These are phyloP conservation scores for Tenebrosternarchus preto DNA, from an alignment of 2,113 vertebrate genomes.

Conservation along the genomic window DNA sequence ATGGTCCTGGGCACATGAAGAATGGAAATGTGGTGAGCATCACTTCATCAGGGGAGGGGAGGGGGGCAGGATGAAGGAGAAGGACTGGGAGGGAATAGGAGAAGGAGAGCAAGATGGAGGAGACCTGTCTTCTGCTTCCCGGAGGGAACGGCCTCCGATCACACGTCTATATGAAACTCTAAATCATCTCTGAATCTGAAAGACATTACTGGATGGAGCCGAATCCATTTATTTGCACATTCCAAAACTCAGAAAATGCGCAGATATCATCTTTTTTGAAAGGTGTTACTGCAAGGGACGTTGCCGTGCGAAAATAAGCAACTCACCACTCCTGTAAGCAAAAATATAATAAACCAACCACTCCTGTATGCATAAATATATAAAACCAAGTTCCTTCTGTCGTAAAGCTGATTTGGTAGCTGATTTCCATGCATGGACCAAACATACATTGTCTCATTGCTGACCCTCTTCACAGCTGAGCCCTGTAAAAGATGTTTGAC, in stretches of 20 bases:
- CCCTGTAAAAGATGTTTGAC: background rate
- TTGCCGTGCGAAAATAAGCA: background rate
- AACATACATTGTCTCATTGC: background rate
- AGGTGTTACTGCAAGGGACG: background rate
- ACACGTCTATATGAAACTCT: constrained; percentile 12
- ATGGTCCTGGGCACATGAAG: constrained; percentile 16
- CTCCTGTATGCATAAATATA: too few relatives aligned
- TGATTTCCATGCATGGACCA: background rate
- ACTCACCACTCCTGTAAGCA: background rate
- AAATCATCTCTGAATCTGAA: constrained; percentile 24
- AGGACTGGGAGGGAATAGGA: background rate
- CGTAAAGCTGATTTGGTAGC: background rate
- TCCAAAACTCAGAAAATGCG: background rate
- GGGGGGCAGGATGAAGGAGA: background rate
- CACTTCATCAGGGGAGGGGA: constrained; percentile 23
- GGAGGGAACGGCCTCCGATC: constrained; percentile 15
- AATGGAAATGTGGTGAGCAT: constrained; percentile 20
- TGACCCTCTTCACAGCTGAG: background rate
- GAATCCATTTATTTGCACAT: constrained; percentile 7
- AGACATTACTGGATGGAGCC: background rate
- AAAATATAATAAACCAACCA: background rate
- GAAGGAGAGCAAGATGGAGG: constrained; percentile 39
- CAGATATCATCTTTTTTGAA: background rate
- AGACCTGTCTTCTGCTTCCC: constrained; percentile 3
- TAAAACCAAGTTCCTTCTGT: background rate